Base-by-base conservation (phyloP, 2,888 invertebrate genomes). In the Drosophila kuntzei region DNA sequence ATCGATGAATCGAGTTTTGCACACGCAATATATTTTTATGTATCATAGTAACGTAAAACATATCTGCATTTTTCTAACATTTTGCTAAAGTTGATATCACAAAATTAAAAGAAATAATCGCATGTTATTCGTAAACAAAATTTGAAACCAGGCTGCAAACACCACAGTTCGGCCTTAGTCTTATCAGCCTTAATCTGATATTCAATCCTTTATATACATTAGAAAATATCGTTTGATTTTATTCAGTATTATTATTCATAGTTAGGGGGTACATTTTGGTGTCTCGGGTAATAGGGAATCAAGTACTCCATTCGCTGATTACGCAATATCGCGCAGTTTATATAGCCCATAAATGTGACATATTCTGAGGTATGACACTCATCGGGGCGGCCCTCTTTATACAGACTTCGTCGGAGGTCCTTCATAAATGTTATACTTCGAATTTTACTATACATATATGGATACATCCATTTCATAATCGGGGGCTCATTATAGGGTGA, bases 231-330 rank as follows among this genome's bases (percentile, higher is more conserved):
- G 5, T n/a, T n/a, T 34, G 1, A 27, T 27, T 27, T 36, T 8
- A 16, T 1, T 39, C 0, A 18, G 1, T 11, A 18, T 18, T 39
- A 18, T 18, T 39, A 9, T 36, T 36, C n/a, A n/a, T 14, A 50
- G 11, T 25, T 5, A 3, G 18, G 2, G 6, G 36, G 37, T n/a
- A 32, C 27, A 37, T 4, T 3, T 53, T 64, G 64, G 8, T 57
- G 44, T 0, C 5, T 29, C 0, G 76, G 66, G 5, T 71, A 74
- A 1, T 41, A 18, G 7, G 76, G 75, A 7, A 71, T 18, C 2
- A 32, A 12, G 2, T 22, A 71, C 12, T 76, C 76, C 47, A 72
- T 9, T 3, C 69, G 72, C 32, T 37, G 39, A 39, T 72, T 22
- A 2, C 69, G 60, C 2, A 5, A 7, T 0, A 54, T 4, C 3